Evolutionary conservation across 2,113 vertebrate species (phyloP).

Genomic region (Geothlypis trichas): DNA sequence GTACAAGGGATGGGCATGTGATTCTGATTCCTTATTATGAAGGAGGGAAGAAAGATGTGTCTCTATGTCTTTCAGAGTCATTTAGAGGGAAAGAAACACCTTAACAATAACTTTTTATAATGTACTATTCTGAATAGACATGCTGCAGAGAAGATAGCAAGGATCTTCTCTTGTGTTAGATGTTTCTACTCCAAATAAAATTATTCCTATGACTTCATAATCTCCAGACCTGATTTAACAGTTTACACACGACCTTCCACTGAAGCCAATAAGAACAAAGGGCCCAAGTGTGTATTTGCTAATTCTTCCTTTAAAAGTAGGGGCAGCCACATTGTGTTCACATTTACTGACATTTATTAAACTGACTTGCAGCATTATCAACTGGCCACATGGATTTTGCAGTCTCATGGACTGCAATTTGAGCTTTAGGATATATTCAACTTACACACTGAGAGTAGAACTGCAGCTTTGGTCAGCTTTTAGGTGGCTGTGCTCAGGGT

Average conservation of each 20-base stretch:
- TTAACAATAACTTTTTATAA: not conserved
- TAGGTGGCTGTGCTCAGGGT: not conserved
- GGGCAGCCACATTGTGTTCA: not conserved
- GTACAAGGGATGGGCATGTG: not conserved
- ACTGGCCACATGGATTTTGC: not conserved
- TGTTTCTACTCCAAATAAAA: not conserved
- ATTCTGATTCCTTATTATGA: not conserved
- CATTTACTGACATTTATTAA: not conserved
- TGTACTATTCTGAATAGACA: not conserved
- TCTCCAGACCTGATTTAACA: not conserved
- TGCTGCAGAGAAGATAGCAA: not conserved
- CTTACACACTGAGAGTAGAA: not conserved
- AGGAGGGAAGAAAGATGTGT: not conserved
- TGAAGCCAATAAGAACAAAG: not conserved
- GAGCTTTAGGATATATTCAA: not conserved
- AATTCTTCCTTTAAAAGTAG: not conserved
- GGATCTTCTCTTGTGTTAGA: not conserved
- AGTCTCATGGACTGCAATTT: not conserved
- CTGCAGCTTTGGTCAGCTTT: not conserved
- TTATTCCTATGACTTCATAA: not conserved
- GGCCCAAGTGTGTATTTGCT: not conserved
- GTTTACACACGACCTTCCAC: not conserved
- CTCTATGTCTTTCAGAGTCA: not conserved
- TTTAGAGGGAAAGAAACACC: not conserved
- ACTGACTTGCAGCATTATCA: not conserved